Conservation (phyloP, 2,797 vertebrate genomes). For the Hydrophis major region DNA sequence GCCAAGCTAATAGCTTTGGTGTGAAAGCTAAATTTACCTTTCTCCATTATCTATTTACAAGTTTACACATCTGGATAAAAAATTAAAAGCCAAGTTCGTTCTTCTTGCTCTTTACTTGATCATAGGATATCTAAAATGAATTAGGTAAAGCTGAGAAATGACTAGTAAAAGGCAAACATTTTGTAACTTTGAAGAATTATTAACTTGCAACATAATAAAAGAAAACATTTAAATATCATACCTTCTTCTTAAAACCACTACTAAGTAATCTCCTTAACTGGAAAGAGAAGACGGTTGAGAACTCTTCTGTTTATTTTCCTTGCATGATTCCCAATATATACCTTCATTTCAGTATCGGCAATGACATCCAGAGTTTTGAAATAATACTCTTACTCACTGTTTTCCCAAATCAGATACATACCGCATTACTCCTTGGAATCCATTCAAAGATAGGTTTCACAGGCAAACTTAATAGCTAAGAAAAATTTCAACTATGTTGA, state of each 20-base stretch:
- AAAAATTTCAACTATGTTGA: conserved; percentile 23
- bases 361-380: not conserved
- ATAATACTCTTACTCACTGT: not conserved
- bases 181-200: not conserved
- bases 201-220: not conserved
- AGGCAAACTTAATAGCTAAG: conserved; percentile 31
- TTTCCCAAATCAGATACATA: conserved; percentile 40
- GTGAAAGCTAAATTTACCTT: not conserved
- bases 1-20: not conserved
- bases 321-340: not conserved
- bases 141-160: not conserved
- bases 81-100: not conserved
- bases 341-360: not conserved
- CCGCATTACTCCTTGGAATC: conserved; percentile 23
- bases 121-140: not conserved
- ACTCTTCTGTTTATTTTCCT: not conserved
- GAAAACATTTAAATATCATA: not conserved
- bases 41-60: not conserved
- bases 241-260: not conserved
- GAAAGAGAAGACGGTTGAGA: not conserved
- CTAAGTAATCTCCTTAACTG: not conserved
- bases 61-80: not conserved
- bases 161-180: not conserved
- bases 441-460: conserved; percentile 14
- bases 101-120: not conserved